Conservation (phyloP, 2,113 vertebrate genomes). For the Polyodon spathula region DNA sequence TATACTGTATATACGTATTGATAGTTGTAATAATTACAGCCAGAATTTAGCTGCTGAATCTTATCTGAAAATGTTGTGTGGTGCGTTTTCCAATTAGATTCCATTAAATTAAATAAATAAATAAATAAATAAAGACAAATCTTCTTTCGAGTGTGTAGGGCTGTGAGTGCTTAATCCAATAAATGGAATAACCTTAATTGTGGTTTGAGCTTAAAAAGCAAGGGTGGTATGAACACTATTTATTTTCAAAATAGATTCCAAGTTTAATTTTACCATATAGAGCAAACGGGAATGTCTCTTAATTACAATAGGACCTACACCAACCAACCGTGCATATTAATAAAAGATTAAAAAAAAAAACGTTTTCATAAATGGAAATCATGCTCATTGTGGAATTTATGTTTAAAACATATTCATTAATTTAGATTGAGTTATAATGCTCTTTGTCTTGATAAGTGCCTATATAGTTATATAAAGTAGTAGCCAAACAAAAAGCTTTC, state of each 20-base stretch:
- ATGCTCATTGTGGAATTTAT: conserved; percentile 36
- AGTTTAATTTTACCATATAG: conserved; percentile 52
- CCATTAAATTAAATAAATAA: too few relatives aligned
- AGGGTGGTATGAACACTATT: conserved; percentile 32
- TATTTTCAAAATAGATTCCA: conserved; percentile 60
- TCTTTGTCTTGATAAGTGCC: background rate
- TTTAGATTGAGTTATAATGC: conserved; percentile 60
- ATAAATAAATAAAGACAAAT: too few relatives aligned
- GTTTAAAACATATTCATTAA: conserved; percentile 57
- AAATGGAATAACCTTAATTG: conserved; percentile 61
- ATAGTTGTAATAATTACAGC: background rate
- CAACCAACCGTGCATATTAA: conserved; percentile 61
- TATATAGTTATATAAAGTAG: too few relatives aligned
- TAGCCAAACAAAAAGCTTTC: too few relatives aligned
- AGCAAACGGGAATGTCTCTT: conserved; percentile 59
- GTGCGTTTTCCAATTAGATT: conserved; percentile 40
- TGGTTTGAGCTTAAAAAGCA: conserved; percentile 48
- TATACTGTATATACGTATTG: too few relatives aligned
- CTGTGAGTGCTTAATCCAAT: conserved; percentile 53
- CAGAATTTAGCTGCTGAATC: conserved; percentile 7
- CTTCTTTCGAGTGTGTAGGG: conserved; percentile 39
- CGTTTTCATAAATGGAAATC: conserved; percentile 50
- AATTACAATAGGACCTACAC: conserved; percentile 52
- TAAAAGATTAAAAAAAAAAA: conserved; percentile 41
- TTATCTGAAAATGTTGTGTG: conserved; percentile 28